Evolutionary conservation across 2,113 vertebrate genomes (phyloP).

Genomic region (Pelusios castaneus): DNA sequence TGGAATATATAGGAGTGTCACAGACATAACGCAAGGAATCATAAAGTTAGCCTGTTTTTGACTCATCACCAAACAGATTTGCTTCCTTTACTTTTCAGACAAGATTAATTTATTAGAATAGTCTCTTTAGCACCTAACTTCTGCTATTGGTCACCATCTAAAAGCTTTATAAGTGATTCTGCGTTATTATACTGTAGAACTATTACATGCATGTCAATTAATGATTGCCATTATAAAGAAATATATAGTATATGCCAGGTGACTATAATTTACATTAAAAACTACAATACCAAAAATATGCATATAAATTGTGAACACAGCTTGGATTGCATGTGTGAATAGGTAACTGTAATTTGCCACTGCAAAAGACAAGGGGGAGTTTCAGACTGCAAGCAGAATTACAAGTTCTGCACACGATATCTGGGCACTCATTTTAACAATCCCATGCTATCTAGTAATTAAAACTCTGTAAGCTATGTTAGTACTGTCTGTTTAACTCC

Average conservation of each 20-base stretch:
- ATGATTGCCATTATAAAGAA: not conserved
- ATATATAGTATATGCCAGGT: not conserved
- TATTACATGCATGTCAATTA: conserved; percentile 38
- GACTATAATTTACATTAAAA: not conserved
- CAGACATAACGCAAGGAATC: conserved; percentile 44
- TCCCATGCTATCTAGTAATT: not conserved
- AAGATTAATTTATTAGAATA: conserved; percentile 70
- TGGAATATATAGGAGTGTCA: conserved; percentile 22
- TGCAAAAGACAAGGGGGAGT: not conserved
- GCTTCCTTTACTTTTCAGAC: conserved; percentile 58
- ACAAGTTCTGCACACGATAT: not conserved
- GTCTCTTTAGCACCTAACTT: conserved; percentile 52
- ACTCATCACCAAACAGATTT: conserved; percentile 43
- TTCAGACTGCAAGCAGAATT: not conserved
- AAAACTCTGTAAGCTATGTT: not conserved
- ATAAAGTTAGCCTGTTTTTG: conserved; percentile 63
- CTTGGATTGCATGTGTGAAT: not conserved
- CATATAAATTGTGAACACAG: not conserved
- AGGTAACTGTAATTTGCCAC: not conserved
- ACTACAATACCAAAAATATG: not conserved
- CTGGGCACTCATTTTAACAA: not conserved
- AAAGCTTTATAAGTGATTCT: conserved; percentile 65
- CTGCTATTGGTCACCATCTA: conserved; percentile 44
- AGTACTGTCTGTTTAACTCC: not conserved
- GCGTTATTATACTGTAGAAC: conserved; percentile 19